Evolutionary conservation across 2,113 vertebrate genomes (phyloP), one percentile per base, ranked within the genome.

Genomic region (Solea senegalensis): DNA sequence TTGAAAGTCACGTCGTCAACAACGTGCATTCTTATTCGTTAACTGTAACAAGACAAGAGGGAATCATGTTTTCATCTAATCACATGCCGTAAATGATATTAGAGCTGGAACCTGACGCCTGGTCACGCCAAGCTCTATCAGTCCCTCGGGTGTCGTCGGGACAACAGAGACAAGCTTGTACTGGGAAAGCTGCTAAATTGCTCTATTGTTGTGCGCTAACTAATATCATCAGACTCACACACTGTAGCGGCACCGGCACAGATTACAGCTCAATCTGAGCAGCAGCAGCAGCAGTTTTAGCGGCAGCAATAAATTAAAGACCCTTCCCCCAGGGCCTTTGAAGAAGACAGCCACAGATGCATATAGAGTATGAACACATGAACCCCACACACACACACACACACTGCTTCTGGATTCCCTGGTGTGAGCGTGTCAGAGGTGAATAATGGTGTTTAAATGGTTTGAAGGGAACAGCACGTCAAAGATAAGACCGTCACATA

Each of bases 401-500:
- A 21, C 55, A 12, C 2, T 27, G 15, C 12, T n/a, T n/a, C 21
- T 41, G 40, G 9, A 10, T 57, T n/a, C 44, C 41, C 64, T 34
- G 2, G 0, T 69, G 58, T n/a, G 10, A 9, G 5, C 67, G 3
- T 84, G 66, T 81, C 80, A 78, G 53, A 28, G 53, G 40, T 76
- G 62, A 73, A 10, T 27, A 53, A 71, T 73, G 16, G 73, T 45
- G 21, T 79, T 76, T 66, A 53, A 75, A 65, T 65, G 61, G 52
- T n/a, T 50, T 12, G 26, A 46, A 48, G 61, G 21, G 50, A 64
- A 26, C 54, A 15, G 39, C 21, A 1, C 13, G n/a, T 78, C 10
- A 40, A 49, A 67, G 43, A 73, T 15, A 41, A 55, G 0, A n/a
- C 9, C 27, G 45, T 26, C 53, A 73, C 72, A 69, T 74, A 57